phyloP scores from a whole-genome alignment of 1,140 invertebrate species.

The Pseudomyrmex cubaensis region DNA sequence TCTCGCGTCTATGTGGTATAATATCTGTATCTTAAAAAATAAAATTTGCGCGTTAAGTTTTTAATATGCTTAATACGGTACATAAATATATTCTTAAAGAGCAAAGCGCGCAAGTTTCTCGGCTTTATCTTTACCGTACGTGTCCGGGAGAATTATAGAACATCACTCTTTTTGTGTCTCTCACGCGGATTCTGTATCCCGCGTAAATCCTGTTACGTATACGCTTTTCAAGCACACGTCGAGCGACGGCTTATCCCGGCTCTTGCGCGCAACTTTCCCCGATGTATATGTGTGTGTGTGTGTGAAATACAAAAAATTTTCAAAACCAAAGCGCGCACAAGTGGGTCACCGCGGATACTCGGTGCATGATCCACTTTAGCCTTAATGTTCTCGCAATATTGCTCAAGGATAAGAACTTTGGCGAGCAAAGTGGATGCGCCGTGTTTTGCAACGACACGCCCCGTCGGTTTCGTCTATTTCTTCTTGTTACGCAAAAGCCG shows the following conservation, averaged over 20 bases:
- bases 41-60: neutral
- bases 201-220: constrained; percentile 54
- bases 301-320: constrained; percentile 23
- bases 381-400: constrained; percentile 45
- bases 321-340: constrained; percentile 31
- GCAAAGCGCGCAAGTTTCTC: neutral
- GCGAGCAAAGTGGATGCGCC: constrained; percentile 44
- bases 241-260: constrained; percentile 35
- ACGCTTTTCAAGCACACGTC: constrained; percentile 48
- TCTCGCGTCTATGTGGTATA: too few species aligned
- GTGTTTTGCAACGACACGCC: constrained; percentile 42
- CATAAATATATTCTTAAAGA: neutral
- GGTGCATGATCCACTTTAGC: constrained; percentile 58
- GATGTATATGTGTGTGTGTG: neutral
- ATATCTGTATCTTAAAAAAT: neutral
- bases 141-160: neutral
- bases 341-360: constrained; percentile 33
- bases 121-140: constrained; percentile 1
- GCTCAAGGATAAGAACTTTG: constrained; percentile 15
- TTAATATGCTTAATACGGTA: neutral
- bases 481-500: constrained; percentile 26
- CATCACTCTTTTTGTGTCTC: constrained; percentile 44
- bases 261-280: constrained; percentile 7
- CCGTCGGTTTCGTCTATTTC: constrained; percentile 37
- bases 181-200: constrained; percentile 8